Conservation (phyloP, 2,888 invertebrate genomes). For the Himalopsyche anomala region DNA sequence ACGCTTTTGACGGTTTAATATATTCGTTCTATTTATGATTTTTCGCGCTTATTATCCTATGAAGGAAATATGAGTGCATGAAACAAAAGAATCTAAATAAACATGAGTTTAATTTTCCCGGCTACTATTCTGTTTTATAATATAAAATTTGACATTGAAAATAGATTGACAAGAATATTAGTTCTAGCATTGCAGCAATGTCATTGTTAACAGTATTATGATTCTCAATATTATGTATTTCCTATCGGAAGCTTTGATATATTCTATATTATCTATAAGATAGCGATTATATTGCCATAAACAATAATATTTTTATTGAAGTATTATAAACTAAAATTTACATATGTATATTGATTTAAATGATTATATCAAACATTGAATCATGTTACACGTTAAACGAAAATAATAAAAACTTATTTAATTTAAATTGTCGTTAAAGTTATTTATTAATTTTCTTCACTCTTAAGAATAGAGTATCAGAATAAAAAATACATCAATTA, state of each 20-base stretch:
- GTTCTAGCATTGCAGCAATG: conserved; percentile 3
- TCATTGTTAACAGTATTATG: not conserved
- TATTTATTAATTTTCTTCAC: too few species aligned
- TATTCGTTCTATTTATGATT: not conserved
- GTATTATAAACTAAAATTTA: too few species aligned
- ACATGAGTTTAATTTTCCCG: not conserved
- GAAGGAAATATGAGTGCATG: not conserved
- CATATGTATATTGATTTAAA: too few species aligned
- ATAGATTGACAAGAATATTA: not conserved
- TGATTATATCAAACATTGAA: too few species aligned
- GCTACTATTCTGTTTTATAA: not conserved
- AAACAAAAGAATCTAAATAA: conserved; percentile 15
- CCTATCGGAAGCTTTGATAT: not conserved
- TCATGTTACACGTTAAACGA: too few species aligned
- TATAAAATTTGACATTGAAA: conserved; percentile 18
- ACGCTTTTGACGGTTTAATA: too few species aligned
- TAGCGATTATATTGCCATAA: too few species aligned
- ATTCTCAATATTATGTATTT: not conserved
- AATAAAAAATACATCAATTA: too few species aligned
- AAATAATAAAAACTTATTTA: too few species aligned
- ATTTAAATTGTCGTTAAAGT: too few species aligned
- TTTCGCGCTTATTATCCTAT: not conserved
- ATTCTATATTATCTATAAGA: not conserved
- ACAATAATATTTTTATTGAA: too few species aligned
- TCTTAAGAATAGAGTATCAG: too few species aligned